Evolutionary conservation across 2,888 invertebrate genomes (phyloP).

Genomic region (Stramonita haemastoma): DNA sequence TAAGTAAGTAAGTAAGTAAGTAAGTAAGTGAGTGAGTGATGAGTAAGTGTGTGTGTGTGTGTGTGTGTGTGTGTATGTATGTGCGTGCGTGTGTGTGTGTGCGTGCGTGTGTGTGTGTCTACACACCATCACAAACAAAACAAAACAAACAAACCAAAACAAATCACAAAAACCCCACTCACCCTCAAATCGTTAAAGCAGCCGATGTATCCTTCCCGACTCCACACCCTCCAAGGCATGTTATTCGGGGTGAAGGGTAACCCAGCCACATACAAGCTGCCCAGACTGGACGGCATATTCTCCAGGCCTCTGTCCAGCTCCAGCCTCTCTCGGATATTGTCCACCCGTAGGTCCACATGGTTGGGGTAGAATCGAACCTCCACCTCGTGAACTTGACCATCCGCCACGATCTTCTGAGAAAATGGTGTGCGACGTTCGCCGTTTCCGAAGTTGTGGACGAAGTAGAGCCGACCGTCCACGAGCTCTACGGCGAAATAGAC

Average conservation of each 20-base stretch:
- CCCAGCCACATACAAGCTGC: constrained; percentile 64
- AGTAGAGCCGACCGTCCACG: constrained; percentile 72
- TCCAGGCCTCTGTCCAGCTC: constrained; percentile 43
- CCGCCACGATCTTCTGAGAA: constrained; percentile 62
- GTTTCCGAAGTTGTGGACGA: constrained; percentile 69
- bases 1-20: too few species aligned
- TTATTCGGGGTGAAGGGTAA: constrained; percentile 45
- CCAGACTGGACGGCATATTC: constrained; percentile 39
- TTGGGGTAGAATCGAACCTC: constrained; percentile 46
- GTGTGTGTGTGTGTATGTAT: constrained; percentile 25
- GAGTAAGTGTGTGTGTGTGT: constrained; percentile 33
- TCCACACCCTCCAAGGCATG: constrained; percentile 74
- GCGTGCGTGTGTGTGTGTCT: not conserved
- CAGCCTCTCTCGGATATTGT: constrained; percentile 53
- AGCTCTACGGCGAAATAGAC: constrained; percentile 72
- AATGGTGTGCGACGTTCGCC: constrained; percentile 60
- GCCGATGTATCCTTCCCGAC: constrained; percentile 69
- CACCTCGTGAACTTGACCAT: constrained; percentile 69
- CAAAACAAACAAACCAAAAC: not conserved
- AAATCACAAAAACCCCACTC: not conserved
- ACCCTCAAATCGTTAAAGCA: constrained; percentile 72
- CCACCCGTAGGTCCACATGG: constrained; percentile 58
- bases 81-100: constrained; percentile 15
- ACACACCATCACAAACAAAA: not conserved
- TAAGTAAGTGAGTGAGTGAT: too few species aligned